Percentiles rank a stretch among this genome's conserved stretches.
phyloP scores from a whole-genome alignment of 2,888 invertebrate species.

The Leuctra nigra region DNA sequence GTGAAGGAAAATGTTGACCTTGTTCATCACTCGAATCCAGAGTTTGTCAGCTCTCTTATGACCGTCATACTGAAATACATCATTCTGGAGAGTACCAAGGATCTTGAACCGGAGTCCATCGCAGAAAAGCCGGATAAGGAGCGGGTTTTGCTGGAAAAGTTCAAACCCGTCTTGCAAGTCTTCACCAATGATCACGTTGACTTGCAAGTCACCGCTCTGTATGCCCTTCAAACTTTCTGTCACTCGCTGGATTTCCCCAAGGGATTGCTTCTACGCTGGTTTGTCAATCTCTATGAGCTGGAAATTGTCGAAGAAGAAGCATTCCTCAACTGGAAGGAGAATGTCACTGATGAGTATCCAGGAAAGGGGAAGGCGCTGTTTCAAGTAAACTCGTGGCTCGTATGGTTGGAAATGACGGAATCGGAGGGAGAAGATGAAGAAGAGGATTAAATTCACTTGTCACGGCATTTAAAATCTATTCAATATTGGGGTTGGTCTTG shows the following conservation, averaged over 20 bases:
- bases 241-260: constrained; percentile 83
- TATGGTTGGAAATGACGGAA: constrained; percentile 93
- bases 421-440: constrained; percentile 87
- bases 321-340: constrained; percentile 95
- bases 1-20: constrained; percentile 84
- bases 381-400: constrained; percentile 94
- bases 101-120: constrained; percentile 47
- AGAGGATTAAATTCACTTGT: constrained; percentile 26
- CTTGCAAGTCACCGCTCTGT: constrained; percentile 74
- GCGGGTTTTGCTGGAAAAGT: constrained; percentile 69
- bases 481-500: too few species aligned
- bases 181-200: constrained; percentile 75
- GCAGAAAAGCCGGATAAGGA: constrained; percentile 70
- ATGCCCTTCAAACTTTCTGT: constrained; percentile 91
- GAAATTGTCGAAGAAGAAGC: constrained; percentile 96
- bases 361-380: constrained; percentile 95
- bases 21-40: constrained; percentile 73
- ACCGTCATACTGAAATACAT: constrained; percentile 71
- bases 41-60: constrained; percentile 82
- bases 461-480: too few species aligned
- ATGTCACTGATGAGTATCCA: constrained; percentile 91
- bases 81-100: constrained; percentile 56
- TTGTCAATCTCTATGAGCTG: constrained; percentile 88
- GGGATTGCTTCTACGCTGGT: constrained; percentile 92
- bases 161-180: constrained; percentile 77